These are phyloP conservation scores for Gerris lacustris DNA, from an alignment of 2,888 invertebrate genomes.

Conservation along the genomic window DNA sequence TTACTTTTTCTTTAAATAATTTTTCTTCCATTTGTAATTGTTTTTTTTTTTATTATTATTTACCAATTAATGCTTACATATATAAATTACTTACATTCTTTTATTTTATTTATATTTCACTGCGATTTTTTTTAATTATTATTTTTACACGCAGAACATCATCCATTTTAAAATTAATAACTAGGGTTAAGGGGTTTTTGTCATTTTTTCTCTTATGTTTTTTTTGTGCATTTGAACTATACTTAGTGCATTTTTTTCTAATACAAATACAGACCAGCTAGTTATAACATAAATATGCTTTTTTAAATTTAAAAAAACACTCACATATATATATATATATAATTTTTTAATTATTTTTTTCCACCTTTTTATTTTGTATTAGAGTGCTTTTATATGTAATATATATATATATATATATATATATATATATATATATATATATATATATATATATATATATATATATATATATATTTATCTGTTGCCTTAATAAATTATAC, in stretches of 20 bases:
- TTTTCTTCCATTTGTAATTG: not conserved
- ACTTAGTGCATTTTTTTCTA: not conserved
- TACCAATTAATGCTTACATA: not conserved
- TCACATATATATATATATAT: no score
- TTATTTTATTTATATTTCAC: not conserved
- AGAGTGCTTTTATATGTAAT: no score
- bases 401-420: no score
- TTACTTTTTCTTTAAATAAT: no score
- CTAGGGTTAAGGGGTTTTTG: not conserved
- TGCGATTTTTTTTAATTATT: not conserved
- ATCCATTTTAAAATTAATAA: not conserved
- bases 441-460: no score
- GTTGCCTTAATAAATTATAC: no score
- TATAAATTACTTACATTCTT: not conserved
- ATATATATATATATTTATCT: no score
- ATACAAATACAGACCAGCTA: conserved; percentile 3
- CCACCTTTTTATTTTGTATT: no score
- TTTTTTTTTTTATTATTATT: not conserved
- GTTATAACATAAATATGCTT: not conserved
- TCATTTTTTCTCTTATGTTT: not conserved
- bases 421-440: no score
- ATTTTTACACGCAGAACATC: not conserved
- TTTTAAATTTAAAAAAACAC: not conserved
- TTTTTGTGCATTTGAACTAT: conserved; percentile 5
- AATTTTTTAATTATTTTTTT: no score